phyloP scores from a whole-genome alignment of 2,888 invertebrate species.

The Toxonevra muliebris region DNA sequence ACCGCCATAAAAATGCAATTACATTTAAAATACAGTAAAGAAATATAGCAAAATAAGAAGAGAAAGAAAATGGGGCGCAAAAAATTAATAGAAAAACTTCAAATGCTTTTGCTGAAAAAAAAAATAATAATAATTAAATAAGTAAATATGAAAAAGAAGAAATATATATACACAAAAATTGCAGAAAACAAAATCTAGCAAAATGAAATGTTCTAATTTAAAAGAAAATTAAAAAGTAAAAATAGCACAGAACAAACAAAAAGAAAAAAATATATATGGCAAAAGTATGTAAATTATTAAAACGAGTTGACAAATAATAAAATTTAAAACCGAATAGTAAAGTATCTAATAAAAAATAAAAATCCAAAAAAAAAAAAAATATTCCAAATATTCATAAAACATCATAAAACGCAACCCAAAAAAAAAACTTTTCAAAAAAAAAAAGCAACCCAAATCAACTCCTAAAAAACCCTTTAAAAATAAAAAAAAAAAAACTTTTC shows the following conservation, averaged over 20 bases:
- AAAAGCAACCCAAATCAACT: slow-evolving; percentile 6
- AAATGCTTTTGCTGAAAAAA: slow-evolving; percentile 7
- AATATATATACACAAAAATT: slow-evolving; percentile 6
- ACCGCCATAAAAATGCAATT: slow-evolving; percentile 13
- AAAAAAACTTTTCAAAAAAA: neutral
- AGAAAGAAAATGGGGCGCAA: slow-evolving; percentile 3
- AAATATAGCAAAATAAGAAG: neutral
- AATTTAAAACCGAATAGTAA: slow-evolving; percentile 8
- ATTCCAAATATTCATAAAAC: neutral
- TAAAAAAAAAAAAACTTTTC: neutral
- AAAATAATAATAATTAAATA: neutral
- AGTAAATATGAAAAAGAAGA: slow-evolving; percentile 3
- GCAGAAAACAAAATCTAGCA: slow-evolving; percentile 7
- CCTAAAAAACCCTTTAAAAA: neutral
- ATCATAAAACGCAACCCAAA: too few relatives aligned
- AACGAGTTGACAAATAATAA: slow-evolving; percentile 1
- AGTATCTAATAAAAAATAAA: neutral
- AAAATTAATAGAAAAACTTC: neutral
- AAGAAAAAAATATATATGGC: neutral
- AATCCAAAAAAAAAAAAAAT: slow-evolving; percentile 5
- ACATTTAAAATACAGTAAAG: neutral
- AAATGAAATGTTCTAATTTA: neutral
- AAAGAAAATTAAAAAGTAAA: neutral
- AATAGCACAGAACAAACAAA: neutral
- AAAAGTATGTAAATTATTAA: slow-evolving; percentile 9